Percentiles rank a stretch among this genome's conserved stretches.
Evolutionary conservation across 1,140 invertebrate species (phyloP).

Genomic region (Mylabris phalerata): DNA sequence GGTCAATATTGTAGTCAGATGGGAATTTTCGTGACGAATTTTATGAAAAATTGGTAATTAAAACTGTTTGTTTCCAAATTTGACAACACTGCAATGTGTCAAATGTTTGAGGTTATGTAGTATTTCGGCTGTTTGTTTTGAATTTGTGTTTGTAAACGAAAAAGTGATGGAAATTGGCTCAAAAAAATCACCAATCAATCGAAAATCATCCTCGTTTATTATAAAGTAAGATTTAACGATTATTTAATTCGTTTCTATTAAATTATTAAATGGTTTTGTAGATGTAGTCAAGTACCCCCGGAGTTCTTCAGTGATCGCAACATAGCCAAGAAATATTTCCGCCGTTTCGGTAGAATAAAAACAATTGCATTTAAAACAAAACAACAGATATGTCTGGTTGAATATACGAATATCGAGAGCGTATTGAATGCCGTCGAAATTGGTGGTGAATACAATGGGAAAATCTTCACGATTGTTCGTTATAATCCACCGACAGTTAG

Average conservation of each 20-base stretch:
- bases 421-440: slow-evolving; percentile 52
- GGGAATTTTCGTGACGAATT: no score
- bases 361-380: slow-evolving; percentile 55
- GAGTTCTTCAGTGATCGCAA: slow-evolving; percentile 51
- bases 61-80: no score
- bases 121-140: no score
- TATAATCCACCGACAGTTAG: slow-evolving; percentile 1
- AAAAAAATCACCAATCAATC: no score
- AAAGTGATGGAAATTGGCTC: no score
- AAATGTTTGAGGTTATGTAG: no score
- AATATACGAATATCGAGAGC: slow-evolving; percentile 51
- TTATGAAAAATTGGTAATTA: no score
- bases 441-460: slow-evolving; percentile 51
- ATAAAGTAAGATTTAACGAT: neutral
- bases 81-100: no score
- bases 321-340: slow-evolving; percentile 57
- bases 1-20: no score
- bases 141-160: no score
- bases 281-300: slow-evolving; percentile 58
- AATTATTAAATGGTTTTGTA: slow-evolving; percentile 21
- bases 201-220: neutral
- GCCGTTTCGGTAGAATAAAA: slow-evolving; percentile 54
- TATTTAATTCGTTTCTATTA: neutral
- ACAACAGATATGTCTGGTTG: slow-evolving; percentile 51
- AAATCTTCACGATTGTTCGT: slow-evolving; percentile 49